Conservation (phyloP, 2,113 vertebrate genomes). For the Grus americana region DNA sequence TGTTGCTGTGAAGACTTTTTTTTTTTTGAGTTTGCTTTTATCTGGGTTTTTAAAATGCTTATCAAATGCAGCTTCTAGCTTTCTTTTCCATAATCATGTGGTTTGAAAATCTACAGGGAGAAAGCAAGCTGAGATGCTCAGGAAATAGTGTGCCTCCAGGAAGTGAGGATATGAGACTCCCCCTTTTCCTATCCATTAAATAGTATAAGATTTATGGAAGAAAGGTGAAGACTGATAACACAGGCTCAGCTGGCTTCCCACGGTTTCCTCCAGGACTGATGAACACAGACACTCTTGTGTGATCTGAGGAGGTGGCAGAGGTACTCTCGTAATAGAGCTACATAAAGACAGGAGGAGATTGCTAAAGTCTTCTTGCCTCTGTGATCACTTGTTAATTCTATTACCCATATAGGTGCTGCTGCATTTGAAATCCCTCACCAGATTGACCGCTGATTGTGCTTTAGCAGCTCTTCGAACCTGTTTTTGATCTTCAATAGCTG, state of each 20-base stretch:
- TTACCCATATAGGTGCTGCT: conserved; percentile 9
- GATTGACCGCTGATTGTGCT: conserved; percentile 40
- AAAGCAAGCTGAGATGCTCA: neutral
- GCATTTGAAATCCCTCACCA: conserved; percentile 13
- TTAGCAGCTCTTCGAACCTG: conserved; percentile 37
- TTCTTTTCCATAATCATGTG: neutral
- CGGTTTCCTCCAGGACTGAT: neutral
- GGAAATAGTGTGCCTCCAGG: neutral
- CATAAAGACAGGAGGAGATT: neutral
- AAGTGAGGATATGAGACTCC: neutral
- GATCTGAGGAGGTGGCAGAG: neutral
- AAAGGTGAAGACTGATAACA: neutral
- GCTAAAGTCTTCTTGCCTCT: neutral
- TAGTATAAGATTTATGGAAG: neutral
- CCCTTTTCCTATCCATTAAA: neutral
- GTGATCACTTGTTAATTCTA: conserved; percentile 36
- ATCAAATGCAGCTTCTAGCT: neutral
- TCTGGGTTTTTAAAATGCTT: neutral
- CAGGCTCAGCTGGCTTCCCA: neutral
- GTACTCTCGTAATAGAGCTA: neutral
- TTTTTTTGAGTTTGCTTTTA: neutral
- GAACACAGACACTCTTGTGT: neutral
- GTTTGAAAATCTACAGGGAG: neutral
- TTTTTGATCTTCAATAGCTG: conserved; percentile 38
- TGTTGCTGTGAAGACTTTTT: neutral